Evolutionary conservation across 2,797 vertebrate species (phyloP).

Genomic region (Picus viridis): DNA sequence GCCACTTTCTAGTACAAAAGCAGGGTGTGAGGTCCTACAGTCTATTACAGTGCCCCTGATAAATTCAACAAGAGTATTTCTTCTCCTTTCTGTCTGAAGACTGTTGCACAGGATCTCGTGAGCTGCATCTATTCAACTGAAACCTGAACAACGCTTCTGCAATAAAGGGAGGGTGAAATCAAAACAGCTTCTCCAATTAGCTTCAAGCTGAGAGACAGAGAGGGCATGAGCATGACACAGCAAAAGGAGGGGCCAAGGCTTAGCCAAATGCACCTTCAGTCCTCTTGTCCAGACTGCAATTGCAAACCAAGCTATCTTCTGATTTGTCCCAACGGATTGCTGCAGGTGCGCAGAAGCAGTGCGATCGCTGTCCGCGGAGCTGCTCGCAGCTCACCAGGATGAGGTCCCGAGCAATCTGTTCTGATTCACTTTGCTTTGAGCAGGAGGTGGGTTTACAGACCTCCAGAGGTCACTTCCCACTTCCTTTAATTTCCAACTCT

Average conservation of each 20-base stretch:
- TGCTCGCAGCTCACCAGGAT: not conserved
- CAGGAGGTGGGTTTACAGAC: not conserved
- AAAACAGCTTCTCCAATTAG: not conserved
- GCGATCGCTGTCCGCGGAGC: not conserved
- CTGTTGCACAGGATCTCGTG: not conserved
- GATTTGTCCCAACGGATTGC: too few relatives aligned
- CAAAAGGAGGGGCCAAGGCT: not conserved
- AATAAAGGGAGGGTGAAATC: not conserved
- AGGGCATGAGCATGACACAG: not conserved
- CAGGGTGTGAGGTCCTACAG: not conserved
- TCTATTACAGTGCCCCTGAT: not conserved
- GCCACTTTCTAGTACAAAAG: not conserved
- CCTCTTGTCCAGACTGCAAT: not conserved
- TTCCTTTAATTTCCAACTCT: not conserved
- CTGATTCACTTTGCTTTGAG: not conserved
- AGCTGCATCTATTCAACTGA: not conserved
- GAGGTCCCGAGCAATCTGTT: not conserved
- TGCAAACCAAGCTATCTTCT: not conserved
- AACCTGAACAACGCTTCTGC: not conserved
- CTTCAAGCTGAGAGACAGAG: not conserved
- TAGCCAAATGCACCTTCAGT: not conserved
- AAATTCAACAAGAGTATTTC: not conserved
- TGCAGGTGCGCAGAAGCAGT: rapidly evolving
- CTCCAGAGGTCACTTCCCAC: not conserved
- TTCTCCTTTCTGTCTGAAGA: not conserved